Evolutionary conservation across 2,797 vertebrate species (phyloP).

Genomic region (Pseudocheirus occidentalis): DNA sequence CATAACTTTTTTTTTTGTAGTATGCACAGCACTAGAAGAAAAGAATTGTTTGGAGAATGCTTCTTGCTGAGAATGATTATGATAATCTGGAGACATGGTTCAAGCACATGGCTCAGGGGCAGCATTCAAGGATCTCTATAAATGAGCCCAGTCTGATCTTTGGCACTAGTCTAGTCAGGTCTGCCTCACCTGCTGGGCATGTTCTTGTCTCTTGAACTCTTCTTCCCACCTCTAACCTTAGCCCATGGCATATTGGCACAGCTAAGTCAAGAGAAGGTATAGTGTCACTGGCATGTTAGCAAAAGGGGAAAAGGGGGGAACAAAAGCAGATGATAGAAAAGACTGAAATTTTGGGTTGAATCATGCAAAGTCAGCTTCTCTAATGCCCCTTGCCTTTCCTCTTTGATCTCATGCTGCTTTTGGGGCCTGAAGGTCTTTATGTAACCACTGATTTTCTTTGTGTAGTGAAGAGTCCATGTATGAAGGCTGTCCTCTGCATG

Average conservation of each 20-base stretch:
- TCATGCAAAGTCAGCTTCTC: background rate
- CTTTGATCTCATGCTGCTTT: background rate
- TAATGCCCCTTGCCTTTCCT: background rate
- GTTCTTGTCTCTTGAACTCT: background rate
- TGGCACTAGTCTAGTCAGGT: background rate
- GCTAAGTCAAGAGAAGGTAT: background rate
- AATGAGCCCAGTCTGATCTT: background rate
- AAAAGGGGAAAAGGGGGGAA: background rate
- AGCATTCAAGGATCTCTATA: background rate
- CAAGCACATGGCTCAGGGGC: background rate
- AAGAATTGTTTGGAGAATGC: background rate
- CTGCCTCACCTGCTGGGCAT: background rate
- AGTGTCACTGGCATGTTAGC: background rate
- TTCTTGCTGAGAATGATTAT: background rate
- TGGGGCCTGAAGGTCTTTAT: background rate
- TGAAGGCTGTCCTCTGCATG: background rate
- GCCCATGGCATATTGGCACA: background rate
- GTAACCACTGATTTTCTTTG: background rate
- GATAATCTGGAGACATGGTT: background rate
- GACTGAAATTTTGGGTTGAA: background rate
- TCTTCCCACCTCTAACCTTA: background rate
- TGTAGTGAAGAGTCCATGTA: background rate
- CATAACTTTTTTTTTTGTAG: background rate
- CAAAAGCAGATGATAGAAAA: background rate
- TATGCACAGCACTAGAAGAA: background rate